Conservation (phyloP, 2,113 vertebrate genomes). For the Solea solea region DNA sequence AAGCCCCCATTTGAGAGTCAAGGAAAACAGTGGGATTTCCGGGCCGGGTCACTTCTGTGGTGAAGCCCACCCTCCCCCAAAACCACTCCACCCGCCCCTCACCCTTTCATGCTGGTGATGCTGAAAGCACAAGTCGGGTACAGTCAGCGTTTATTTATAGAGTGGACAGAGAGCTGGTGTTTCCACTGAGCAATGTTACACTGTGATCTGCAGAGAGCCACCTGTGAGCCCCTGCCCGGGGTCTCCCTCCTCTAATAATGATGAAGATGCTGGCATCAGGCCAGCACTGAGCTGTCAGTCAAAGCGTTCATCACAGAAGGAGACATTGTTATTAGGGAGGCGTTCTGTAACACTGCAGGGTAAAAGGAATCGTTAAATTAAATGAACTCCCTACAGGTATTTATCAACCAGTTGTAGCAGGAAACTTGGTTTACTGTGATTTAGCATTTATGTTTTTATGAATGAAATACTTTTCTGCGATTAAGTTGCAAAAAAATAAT, state of each 20-base stretch:
- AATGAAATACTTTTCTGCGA: no score
- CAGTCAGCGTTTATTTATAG: slow-evolving; percentile 66
- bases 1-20: slow-evolving; percentile 66
- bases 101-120: slow-evolving; percentile 9
- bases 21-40: slow-evolving; percentile 76
- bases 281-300: slow-evolving; percentile 26
- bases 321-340: slow-evolving; percentile 12
- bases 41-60: slow-evolving; percentile 49
- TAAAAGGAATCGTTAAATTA: neutral
- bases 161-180: slow-evolving; percentile 60
- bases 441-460: no score
- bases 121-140: slow-evolving; percentile 33
- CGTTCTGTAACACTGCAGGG: neutral
- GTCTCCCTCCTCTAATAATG: neutral
- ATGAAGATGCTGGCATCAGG: slow-evolving; percentile 9
- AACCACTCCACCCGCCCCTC: neutral
- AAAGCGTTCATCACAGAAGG: slow-evolving; percentile 11
- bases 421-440: neutral
- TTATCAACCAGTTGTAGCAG: neutral
- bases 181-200: slow-evolving; percentile 33
- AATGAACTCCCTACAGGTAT: neutral
- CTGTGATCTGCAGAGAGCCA: slow-evolving; percentile 32
- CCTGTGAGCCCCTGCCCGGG: slow-evolving; percentile 35
- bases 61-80: neutral
- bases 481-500: no score